Evolutionary conservation across 1,140 invertebrate genomes (phyloP).

Genomic region (Trichogramma pretiosum): DNA sequence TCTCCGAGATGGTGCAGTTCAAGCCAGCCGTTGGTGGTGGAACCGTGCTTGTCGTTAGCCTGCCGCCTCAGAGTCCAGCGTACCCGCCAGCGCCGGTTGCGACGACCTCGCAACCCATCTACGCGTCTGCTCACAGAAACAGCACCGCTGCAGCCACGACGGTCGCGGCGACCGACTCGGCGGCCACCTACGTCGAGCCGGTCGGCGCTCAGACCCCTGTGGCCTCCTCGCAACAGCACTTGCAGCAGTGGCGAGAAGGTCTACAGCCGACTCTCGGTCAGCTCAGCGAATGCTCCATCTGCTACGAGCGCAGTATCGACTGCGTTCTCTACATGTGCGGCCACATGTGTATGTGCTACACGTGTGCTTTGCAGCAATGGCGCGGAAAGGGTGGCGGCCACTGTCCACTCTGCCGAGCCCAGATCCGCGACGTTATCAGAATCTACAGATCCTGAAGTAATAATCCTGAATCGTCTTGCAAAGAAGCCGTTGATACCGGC

Average conservation of each 20-base stretch:
- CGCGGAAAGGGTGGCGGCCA: slow-evolving; percentile 77
- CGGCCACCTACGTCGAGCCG: slow-evolving; percentile 4
- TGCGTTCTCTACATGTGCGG: slow-evolving; percentile 93
- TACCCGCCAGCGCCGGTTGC: slow-evolving; percentile 26
- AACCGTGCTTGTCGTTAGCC: slow-evolving; percentile 68
- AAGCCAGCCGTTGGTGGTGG: slow-evolving; percentile 55
- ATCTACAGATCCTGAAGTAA: slow-evolving; percentile 77
- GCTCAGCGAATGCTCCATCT: slow-evolving; percentile 79
- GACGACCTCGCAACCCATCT: slow-evolving; percentile 14
- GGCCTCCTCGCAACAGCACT: slow-evolving; percentile 31
- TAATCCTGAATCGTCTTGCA: not conserved
- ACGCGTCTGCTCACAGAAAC: not conserved
- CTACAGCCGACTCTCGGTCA: slow-evolving; percentile 38
- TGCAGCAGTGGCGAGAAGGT: slow-evolving; percentile 42
- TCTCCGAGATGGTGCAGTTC: slow-evolving; percentile 54
- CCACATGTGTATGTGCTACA: slow-evolving; percentile 98
- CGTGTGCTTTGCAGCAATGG: slow-evolving; percentile 90
- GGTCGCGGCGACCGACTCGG: slow-evolving; percentile 14
- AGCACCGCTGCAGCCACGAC: no score
- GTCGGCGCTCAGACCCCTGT: slow-evolving; percentile 1
- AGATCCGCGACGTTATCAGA: slow-evolving; percentile 89
- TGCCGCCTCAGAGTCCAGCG: slow-evolving; percentile 51
- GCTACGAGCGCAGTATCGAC: slow-evolving; percentile 87
- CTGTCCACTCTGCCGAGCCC: slow-evolving; percentile 87
- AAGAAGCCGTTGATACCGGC: not conserved